Evolutionary conservation across 2,113 vertebrate species (phyloP).

Genomic region (Anhinga anhinga): DNA sequence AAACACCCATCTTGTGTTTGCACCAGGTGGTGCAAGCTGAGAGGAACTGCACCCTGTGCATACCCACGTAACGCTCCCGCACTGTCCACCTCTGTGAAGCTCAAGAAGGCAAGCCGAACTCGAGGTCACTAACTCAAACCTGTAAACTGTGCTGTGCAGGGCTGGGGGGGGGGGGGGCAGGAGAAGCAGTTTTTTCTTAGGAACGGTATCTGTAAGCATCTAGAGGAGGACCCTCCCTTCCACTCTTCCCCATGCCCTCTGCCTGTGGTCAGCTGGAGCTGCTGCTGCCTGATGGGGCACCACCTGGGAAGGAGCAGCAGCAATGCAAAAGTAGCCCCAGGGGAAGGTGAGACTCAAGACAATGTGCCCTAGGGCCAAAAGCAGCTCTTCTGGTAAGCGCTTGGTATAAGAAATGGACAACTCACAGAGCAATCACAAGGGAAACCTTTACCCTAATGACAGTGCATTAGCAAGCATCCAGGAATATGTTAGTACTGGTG

Average conservation of each 20-base stretch:
- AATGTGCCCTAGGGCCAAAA: fast-evolving
- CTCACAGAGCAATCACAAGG: background rate
- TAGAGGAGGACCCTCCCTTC: background rate
- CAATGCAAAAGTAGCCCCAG: background rate
- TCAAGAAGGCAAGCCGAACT: background rate
- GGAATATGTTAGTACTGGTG: background rate
- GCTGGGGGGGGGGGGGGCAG: no score
- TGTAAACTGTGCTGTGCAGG: background rate
- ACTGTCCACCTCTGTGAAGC: fast-evolving
- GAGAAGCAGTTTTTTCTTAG: background rate
- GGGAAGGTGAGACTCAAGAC: background rate
- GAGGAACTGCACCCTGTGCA: background rate
- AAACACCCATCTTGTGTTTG: background rate
- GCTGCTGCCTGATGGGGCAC: background rate
- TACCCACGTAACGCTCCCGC: fast-evolving
- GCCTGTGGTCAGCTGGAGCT: background rate
- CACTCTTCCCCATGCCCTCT: background rate
- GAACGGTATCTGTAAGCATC: background rate
- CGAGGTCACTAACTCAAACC: background rate
- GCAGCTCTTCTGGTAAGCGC: background rate
- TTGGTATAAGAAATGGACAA: background rate
- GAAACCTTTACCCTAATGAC: background rate
- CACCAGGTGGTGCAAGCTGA: background rate
- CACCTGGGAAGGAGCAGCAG: background rate
- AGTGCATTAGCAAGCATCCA: background rate